These are phyloP conservation scores for Synergus laeviventris DNA, from an alignment of 2,888 invertebrate species.

Conservation along the genomic window DNA sequence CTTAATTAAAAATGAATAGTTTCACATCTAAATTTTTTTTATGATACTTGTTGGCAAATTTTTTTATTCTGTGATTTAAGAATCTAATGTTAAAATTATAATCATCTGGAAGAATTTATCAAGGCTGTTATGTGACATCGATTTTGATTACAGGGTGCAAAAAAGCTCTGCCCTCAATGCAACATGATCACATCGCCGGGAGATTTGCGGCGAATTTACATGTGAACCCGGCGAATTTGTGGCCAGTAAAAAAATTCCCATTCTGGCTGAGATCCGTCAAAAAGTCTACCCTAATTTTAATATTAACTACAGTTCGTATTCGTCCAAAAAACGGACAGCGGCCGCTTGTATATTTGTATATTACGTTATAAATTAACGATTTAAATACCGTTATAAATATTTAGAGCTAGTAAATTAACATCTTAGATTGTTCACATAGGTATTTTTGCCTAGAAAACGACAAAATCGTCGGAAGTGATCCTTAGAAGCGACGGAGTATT, in stretches of 20 bases:
- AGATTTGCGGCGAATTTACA: slow-evolving; percentile 91
- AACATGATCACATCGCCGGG: slow-evolving; percentile 94
- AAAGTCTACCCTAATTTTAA: slow-evolving; percentile 50
- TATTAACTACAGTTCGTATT: slow-evolving; percentile 25
- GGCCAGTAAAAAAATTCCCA: slow-evolving; percentile 18
- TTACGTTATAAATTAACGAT: slow-evolving; percentile 72
- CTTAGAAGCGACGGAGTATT: not conserved
- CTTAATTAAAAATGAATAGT: not conserved
- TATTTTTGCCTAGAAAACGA: slow-evolving; percentile 31
- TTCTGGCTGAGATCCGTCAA: slow-evolving; percentile 42
- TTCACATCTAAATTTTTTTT: not conserved
- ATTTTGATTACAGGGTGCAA: slow-evolving; percentile 82
- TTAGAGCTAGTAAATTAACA: slow-evolving; percentile 73
- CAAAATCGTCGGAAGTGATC: not conserved
- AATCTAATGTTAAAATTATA: not conserved
- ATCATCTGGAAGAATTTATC: not conserved
- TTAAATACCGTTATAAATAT: slow-evolving; percentile 64
- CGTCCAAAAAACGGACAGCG: slow-evolving; percentile 47
- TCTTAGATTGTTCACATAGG: slow-evolving; percentile 52
- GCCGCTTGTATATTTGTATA: slow-evolving; percentile 74
- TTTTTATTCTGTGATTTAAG: not conserved
- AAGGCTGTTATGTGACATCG: not conserved
- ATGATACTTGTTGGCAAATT: not conserved
- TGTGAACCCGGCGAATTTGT: slow-evolving; percentile 78
- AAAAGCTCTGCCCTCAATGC: slow-evolving; percentile 96